Evolutionary conservation across 2,797 vertebrate genomes (phyloP).

Genomic region (Sardinella longiceps): DNA sequence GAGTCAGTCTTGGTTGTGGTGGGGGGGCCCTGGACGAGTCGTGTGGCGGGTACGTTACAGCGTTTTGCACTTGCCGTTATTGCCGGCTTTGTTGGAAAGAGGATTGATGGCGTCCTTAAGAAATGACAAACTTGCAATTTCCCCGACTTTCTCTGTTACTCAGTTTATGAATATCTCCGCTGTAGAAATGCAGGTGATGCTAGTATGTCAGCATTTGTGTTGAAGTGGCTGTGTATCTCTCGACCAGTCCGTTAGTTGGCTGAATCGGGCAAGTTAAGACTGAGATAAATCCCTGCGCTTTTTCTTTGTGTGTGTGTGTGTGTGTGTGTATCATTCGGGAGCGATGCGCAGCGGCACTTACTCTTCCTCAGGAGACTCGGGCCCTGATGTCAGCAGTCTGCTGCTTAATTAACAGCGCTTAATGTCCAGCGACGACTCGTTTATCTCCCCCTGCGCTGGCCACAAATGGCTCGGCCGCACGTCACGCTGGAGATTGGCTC

Average conservation of each 20-base stretch:
- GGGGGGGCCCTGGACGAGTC: neutral
- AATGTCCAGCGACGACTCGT: conserved; percentile 49
- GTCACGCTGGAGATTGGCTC: neutral
- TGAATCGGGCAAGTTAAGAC: neutral
- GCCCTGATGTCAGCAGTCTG: conserved; percentile 71
- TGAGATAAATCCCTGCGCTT: neutral
- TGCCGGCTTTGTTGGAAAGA: conserved; percentile 61
- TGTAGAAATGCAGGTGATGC: neutral
- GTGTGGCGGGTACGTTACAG: conserved; percentile 71
- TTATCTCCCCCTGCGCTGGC: conserved; percentile 65
- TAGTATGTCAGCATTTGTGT: neutral
- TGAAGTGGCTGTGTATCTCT: neutral
- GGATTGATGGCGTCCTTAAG: conserved; percentile 71
- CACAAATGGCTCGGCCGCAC: conserved; percentile 1
- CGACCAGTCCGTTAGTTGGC: neutral
- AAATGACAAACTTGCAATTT: conserved; percentile 55
- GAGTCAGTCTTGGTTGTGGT: conserved; percentile 65
- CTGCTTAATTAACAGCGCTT: conserved; percentile 66
- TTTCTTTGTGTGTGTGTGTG: neutral
- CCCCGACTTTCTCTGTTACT: neutral
- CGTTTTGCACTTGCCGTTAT: conserved; percentile 92
- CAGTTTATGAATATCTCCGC: neutral
- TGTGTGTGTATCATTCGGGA: neutral
- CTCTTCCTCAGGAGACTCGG: conserved; percentile 27
- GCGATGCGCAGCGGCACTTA: conserved; percentile 35